phyloP scores from a whole-genome alignment of 2,888 invertebrate genomes.

The Sphaerophoria taeniata region DNA sequence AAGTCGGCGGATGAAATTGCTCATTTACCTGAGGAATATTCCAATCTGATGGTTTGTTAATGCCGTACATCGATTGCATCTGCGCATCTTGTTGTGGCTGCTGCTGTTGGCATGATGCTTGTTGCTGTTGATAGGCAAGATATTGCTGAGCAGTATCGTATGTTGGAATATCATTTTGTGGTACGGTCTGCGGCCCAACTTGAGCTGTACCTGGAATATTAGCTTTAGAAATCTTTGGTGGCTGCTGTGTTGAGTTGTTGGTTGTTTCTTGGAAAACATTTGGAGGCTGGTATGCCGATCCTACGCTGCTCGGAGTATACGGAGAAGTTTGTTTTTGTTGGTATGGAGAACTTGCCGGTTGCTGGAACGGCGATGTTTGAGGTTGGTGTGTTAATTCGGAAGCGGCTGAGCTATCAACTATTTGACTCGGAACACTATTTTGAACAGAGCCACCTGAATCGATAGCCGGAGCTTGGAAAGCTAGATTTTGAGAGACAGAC shows the following conservation, averaged over 20 bases:
- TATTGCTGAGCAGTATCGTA: slow-evolving; percentile 63
- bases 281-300: slow-evolving; percentile 75
- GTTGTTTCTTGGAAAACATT: slow-evolving; percentile 63
- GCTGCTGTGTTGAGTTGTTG: slow-evolving; percentile 67
- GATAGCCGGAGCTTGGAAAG: slow-evolving; percentile 80
- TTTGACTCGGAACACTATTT: slow-evolving; percentile 76
- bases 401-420: slow-evolving; percentile 76
- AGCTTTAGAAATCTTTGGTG: slow-evolving; percentile 62
- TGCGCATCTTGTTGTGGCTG: slow-evolving; percentile 75
- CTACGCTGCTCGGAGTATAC: slow-evolving; percentile 67
- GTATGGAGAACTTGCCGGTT: slow-evolving; percentile 83
- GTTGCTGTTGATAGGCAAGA: slow-evolving; percentile 73
- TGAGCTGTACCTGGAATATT: slow-evolving; percentile 69
- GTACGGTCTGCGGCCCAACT: slow-evolving; percentile 40
- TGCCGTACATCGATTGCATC: slow-evolving; percentile 77
- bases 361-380: slow-evolving; percentile 83
- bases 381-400: slow-evolving; percentile 80
- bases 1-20: slow-evolving; percentile 65
- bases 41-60: slow-evolving; percentile 64
- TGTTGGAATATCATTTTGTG: slow-evolving; percentile 59
- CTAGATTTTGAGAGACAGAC: slow-evolving; percentile 79
- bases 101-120: slow-evolving; percentile 62
- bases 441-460: slow-evolving; percentile 79
- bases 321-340: slow-evolving; percentile 78
- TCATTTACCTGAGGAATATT: slow-evolving; percentile 63